Evolutionary conservation across 2,113 vertebrate species (phyloP).

Genomic region (Sapayoa aenigma): DNA sequence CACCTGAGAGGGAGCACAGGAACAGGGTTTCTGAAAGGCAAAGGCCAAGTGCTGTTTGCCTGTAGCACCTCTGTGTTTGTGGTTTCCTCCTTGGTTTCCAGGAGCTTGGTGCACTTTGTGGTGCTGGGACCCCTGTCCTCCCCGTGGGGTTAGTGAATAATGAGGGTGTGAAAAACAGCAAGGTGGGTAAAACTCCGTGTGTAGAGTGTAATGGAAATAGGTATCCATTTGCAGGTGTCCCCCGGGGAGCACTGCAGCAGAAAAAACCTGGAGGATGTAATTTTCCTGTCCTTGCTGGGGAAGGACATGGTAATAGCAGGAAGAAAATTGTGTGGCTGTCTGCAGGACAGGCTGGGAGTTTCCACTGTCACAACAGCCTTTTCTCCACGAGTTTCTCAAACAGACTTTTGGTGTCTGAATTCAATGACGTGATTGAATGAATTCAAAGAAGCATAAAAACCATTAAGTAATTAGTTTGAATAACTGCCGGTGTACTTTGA

Average conservation of each 20-base stretch:
- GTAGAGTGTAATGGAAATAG: neutral
- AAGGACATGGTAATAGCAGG: neutral
- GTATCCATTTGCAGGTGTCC: neutral
- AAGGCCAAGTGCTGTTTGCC: neutral
- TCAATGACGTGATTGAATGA: neutral
- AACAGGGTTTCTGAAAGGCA: neutral
- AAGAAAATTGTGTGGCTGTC: neutral
- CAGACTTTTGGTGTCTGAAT: neutral
- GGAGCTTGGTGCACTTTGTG: neutral
- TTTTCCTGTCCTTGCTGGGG: constrained; percentile 29
- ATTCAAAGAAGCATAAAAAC: neutral
- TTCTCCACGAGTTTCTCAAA: neutral
- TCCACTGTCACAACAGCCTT: neutral
- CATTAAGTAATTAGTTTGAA: neutral
- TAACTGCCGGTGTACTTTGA: neutral
- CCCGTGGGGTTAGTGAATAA: neutral
- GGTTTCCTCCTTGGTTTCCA: neutral
- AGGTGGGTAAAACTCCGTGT: neutral
- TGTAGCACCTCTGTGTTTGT: neutral
- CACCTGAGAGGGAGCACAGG: neutral
- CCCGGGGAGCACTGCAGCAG: neutral
- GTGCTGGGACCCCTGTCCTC: neutral
- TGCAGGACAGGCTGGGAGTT: neutral
- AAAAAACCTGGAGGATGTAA: neutral
- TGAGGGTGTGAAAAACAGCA: neutral